These are phyloP conservation scores for Philonicus albiceps DNA, from an alignment of 2,888 invertebrate species.

Conservation along the genomic window DNA sequence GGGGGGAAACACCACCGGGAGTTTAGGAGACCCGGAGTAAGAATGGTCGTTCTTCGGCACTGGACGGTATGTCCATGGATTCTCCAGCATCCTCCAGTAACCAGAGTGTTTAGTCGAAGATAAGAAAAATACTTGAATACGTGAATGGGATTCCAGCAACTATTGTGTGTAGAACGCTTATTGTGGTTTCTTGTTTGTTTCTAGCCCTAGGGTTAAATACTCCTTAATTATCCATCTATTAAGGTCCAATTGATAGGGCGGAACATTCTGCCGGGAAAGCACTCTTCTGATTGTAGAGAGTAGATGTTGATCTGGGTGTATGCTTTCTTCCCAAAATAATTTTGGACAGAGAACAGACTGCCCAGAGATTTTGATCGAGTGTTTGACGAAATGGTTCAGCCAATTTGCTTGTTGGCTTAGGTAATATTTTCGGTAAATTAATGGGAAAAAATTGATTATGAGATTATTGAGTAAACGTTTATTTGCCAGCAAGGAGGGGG, in stretches of 20 bases:
- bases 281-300: not conserved
- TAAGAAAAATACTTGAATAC: slow-evolving; percentile 18
- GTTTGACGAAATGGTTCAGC: not conserved
- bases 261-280: not conserved
- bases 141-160: not conserved
- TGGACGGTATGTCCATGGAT: not conserved
- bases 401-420: not conserved
- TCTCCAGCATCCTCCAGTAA: not conserved
- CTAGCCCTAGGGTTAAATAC: slow-evolving; percentile 14
- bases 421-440: not conserved
- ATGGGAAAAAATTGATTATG: not conserved
- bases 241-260: slow-evolving; percentile 13
- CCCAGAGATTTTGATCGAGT: not conserved
- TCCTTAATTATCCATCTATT: slow-evolving; percentile 30
- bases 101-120: not conserved
- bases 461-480: not conserved
- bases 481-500: not conserved
- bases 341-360: not conserved
- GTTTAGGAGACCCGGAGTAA: not conserved
- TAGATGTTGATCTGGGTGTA: not conserved
- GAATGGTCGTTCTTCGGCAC: not conserved
- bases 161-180: not conserved
- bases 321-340: not conserved
- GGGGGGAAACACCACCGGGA: not conserved
- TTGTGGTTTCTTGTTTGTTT: slow-evolving; percentile 19